Evolutionary conservation across 2,797 vertebrate genomes (phyloP).

Genomic region (Simalia tracyae): DNA sequence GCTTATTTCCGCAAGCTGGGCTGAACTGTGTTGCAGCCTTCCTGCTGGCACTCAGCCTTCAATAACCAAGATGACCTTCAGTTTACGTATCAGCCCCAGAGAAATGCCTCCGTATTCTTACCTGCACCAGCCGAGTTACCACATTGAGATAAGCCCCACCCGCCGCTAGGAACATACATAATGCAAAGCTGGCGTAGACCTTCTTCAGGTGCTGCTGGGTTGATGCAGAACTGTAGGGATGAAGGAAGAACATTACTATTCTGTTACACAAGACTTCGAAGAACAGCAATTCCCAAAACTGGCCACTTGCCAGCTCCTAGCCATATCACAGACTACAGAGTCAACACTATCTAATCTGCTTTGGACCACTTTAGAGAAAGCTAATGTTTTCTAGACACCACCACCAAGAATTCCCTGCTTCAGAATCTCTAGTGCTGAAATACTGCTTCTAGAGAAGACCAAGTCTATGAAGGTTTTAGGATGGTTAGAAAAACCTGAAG

Average conservation of each 20-base stretch:
- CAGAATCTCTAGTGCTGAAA: not conserved
- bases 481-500: not conserved
- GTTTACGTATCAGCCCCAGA: not conserved
- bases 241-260: slow-evolving; percentile 1
- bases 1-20: not conserved
- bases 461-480: not conserved
- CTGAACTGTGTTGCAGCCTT: not conserved
- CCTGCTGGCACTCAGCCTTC: too few relatives aligned
- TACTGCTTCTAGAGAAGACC: not conserved
- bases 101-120: slow-evolving; percentile 60
- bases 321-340: not conserved
- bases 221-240: slow-evolving; percentile 77
- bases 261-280: not conserved
- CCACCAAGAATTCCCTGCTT: not conserved
- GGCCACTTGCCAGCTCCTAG: not conserved
- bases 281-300: not conserved
- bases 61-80: not conserved
- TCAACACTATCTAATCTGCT: not conserved
- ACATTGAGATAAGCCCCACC: slow-evolving; percentile 89
- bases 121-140: slow-evolving; percentile 88
- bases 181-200: slow-evolving; percentile 91
- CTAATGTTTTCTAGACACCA: not conserved
- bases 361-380: not conserved
- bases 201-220: slow-evolving; percentile 96
- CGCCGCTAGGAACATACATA: slow-evolving; percentile 90